Evolutionary conservation across 2,113 vertebrate species (phyloP).

Genomic region (Chauna torquata): DNA sequence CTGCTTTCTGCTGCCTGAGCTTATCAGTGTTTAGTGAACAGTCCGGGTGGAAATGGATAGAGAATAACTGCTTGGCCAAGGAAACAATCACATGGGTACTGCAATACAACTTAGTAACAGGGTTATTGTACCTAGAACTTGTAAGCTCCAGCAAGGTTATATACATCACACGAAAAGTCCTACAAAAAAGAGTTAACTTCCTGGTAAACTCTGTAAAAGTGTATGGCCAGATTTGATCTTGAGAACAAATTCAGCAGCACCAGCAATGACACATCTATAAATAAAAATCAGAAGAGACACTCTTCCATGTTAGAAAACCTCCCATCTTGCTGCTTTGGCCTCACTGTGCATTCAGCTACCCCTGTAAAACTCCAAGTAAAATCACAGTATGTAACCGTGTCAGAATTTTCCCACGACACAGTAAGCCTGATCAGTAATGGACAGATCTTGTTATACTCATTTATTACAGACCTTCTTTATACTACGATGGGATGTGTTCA

Average conservation of each 20-base stretch:
- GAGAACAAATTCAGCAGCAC: background rate
- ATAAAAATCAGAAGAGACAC: background rate
- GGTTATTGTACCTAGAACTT: background rate
- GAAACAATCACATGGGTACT: background rate
- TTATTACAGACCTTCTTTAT: slow-evolving; percentile 27
- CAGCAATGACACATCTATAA: background rate
- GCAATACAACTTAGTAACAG: background rate
- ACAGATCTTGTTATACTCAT: background rate
- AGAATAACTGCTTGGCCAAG: background rate
- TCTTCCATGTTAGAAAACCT: background rate
- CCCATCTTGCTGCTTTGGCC: background rate
- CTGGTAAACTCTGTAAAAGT: background rate
- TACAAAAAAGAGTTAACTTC: background rate
- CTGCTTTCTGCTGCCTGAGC: background rate
- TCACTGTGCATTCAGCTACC: background rate
- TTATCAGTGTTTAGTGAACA: background rate
- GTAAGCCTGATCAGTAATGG: background rate
- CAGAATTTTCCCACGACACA: slow-evolving; percentile 25
- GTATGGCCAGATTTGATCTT: background rate
- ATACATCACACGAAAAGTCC: background rate
- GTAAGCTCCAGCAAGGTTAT: background rate
- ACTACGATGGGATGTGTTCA: background rate
- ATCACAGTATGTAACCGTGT: background rate
- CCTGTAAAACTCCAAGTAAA: background rate
- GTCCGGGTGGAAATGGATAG: background rate